phyloP scores from a whole-genome alignment of 2,797 vertebrate species.

The Liasis olivaceus region DNA sequence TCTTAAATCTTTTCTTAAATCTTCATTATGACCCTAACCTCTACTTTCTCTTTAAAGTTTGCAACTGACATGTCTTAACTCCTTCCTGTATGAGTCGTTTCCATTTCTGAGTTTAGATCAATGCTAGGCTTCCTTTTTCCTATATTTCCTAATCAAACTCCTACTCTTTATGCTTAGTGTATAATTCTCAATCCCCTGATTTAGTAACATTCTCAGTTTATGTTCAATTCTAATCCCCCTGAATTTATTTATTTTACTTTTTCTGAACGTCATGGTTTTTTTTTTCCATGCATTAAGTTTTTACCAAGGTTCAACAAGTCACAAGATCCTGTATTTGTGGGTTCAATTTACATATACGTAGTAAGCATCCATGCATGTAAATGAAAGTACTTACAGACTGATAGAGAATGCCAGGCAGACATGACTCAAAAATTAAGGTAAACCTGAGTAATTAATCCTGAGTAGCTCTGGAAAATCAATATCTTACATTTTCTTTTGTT shows the following conservation, averaged over 20 bases:
- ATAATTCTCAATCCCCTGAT: neutral
- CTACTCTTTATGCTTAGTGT: neutral
- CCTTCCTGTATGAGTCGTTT: neutral
- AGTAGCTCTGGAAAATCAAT: neutral
- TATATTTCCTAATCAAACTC: neutral
- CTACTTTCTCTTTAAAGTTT: neutral
- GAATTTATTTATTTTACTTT: neutral
- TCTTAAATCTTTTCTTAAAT: neutral
- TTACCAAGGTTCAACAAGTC: neutral
- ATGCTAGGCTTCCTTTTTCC: neutral
- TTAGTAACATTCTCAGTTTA: neutral
- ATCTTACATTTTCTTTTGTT: neutral
- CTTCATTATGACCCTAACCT: neutral
- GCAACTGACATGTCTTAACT: neutral
- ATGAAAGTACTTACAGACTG: neutral
- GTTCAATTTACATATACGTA: neutral
- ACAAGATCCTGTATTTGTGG: neutral
- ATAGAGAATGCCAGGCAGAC: neutral
- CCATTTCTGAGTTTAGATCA: neutral
- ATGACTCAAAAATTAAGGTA: neutral
- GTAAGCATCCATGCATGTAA: neutral
- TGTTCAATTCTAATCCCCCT: neutral
- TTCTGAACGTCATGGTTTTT: neutral
- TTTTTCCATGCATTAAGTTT: neutral
- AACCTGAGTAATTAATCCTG: neutral